Evolutionary conservation across 1,140 invertebrate genomes (phyloP).

Genomic region (Drosophila triauraria): DNA sequence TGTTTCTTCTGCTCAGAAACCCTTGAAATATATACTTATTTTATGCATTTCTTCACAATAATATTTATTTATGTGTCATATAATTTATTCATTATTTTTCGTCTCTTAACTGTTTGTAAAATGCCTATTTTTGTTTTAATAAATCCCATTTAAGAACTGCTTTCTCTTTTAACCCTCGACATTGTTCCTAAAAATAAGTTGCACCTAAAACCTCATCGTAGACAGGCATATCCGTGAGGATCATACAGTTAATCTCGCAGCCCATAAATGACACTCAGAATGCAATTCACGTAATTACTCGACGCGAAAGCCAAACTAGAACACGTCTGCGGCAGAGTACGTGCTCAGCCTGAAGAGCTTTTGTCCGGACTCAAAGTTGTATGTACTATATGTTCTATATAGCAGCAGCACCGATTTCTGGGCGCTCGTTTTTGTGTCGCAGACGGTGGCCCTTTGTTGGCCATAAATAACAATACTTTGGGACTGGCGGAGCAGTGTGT

Average conservation of each 20-base stretch:
- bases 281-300: conserved; percentile 69
- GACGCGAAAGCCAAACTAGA: conserved; percentile 66
- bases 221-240: conserved; percentile 39
- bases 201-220: conserved; percentile 7
- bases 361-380: conserved; percentile 33
- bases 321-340: conserved; percentile 68
- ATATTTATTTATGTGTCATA: neutral
- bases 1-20: too few species aligned
- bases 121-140: neutral
- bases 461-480: conserved; percentile 67
- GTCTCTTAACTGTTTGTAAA: neutral
- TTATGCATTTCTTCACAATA: too few species aligned
- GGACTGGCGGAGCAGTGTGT: conserved; percentile 9
- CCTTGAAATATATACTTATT: too few species aligned
- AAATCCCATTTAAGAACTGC: neutral
- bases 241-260: conserved; percentile 31
- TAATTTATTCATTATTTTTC: neutral
- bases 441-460: conserved; percentile 48
- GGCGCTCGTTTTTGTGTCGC: conserved; percentile 44
- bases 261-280: conserved; percentile 40
- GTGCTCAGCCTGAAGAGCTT: conserved; percentile 58
- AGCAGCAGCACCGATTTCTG: conserved; percentile 24
- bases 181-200: neutral
- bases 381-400: conserved; percentile 64
- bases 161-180: neutral